phyloP scores from a whole-genome alignment of 1,140 invertebrate species.

The Pseudachorutes palmiensis region DNA sequence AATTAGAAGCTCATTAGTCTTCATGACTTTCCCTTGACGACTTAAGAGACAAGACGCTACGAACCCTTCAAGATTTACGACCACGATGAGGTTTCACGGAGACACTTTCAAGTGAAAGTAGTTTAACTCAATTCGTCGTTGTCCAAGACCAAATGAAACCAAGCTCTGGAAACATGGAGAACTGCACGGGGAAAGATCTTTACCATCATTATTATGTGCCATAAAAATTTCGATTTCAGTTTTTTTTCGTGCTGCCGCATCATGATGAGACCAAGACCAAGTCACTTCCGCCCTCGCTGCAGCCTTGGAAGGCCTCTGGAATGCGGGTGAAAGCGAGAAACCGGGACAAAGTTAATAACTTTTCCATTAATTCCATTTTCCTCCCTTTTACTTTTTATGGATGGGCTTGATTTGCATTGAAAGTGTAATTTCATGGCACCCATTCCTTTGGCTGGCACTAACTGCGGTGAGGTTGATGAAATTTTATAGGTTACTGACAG shows the following conservation, averaged over 20 bases:
- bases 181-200: too few species aligned
- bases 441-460: too few species aligned
- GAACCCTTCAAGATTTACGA: slow-evolving; percentile 12
- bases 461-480: too few species aligned
- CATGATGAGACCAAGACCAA: background rate
- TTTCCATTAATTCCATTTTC: slow-evolving; percentile 3
- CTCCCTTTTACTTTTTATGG: background rate
- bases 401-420: background rate
- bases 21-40: background rate
- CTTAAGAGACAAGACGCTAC: background rate
- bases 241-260: background rate
- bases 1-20: slow-evolving; percentile 10
- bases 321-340: background rate
- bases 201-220: background rate
- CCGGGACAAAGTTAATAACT: slow-evolving; percentile 4
- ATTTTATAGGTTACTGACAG: too few species aligned
- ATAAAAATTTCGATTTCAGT: slow-evolving; percentile 7
- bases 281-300: background rate
- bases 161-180: too few species aligned
- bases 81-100: background rate
- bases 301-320: too few species aligned
- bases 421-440: too few species aligned
- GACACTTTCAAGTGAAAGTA: background rate
- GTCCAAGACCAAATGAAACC: background rate
- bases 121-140: background rate